Conservation (phyloP, 2,888 invertebrate genomes). For the Lordiphosa andalusiaca region DNA sequence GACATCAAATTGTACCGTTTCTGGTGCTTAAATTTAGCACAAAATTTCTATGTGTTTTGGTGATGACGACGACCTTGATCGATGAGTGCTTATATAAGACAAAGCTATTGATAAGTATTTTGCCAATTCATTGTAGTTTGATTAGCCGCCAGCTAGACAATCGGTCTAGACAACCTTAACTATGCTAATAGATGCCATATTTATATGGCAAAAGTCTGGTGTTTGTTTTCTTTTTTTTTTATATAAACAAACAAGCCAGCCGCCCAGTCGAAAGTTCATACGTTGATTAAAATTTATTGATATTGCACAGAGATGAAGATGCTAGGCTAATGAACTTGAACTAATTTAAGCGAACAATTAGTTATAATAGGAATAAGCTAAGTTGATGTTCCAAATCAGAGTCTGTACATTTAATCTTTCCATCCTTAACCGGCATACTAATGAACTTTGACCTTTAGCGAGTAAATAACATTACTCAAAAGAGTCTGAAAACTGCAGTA, state of each 20-base stretch:
- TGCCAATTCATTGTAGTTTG: constrained; percentile 22
- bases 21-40: constrained; percentile 37
- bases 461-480: too few relatives aligned
- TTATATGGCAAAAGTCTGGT: too few relatives aligned
- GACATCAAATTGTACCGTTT: too few relatives aligned
- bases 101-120: constrained; percentile 16
- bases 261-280: constrained; percentile 50
- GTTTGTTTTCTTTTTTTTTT: background rate
- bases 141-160: too few relatives aligned
- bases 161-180: too few relatives aligned
- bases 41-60: constrained; percentile 20
- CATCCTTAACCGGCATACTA: too few relatives aligned
- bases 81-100: constrained; percentile 46
- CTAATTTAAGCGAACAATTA: constrained; percentile 28
- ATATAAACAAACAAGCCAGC: constrained; percentile 14
- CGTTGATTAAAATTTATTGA: constrained; percentile 37
- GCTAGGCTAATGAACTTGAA: constrained; percentile 61
- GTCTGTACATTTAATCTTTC: too few relatives aligned
- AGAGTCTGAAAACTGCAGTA: too few relatives aligned
- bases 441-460: too few relatives aligned
- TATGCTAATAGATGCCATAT: too few relatives aligned
- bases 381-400: too few relatives aligned
- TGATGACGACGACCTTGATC: constrained; percentile 54
- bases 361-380: too few relatives aligned
- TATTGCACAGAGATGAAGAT: constrained; percentile 12